These are phyloP conservation scores for Fissipunctia ypsillon DNA, from an alignment of 2,888 invertebrate species.

Conservation along the genomic window DNA sequence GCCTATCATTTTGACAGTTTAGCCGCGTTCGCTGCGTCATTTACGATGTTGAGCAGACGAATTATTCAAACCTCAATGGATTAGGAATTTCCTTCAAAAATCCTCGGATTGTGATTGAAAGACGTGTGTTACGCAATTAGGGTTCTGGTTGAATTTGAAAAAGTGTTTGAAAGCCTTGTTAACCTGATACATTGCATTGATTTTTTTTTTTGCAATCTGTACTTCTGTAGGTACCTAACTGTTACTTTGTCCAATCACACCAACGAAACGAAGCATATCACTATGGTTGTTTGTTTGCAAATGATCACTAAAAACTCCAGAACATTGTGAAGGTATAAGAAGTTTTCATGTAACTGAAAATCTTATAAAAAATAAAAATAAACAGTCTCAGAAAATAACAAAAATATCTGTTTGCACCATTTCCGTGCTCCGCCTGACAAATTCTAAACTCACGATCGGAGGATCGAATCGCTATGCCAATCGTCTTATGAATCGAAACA, in stretches of 20 bases:
- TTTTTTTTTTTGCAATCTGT: not conserved
- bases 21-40: not conserved
- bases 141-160: not conserved
- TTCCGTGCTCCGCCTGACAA: constrained; percentile 50
- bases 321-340: no score
- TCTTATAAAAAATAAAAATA: constrained; percentile 11
- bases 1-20: not conserved
- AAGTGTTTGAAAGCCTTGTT: not conserved
- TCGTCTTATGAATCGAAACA: constrained; percentile 66
- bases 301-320: no score
- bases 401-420: constrained; percentile 28
- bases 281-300: not conserved
- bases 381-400: constrained; percentile 14
- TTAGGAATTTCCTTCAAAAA: not conserved
- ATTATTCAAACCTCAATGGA: not conserved
- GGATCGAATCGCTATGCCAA: constrained; percentile 66
- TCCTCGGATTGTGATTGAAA: not conserved
- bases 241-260: not conserved
- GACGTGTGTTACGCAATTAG: no score
- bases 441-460: constrained; percentile 70
- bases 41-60: not conserved
- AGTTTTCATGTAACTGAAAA: not conserved
- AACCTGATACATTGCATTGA: not conserved
- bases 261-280: not conserved
- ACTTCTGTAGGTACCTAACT: not conserved